Conservation (phyloP, 2,797 vertebrate genomes). For the Cirrhinus molitorella region DNA sequence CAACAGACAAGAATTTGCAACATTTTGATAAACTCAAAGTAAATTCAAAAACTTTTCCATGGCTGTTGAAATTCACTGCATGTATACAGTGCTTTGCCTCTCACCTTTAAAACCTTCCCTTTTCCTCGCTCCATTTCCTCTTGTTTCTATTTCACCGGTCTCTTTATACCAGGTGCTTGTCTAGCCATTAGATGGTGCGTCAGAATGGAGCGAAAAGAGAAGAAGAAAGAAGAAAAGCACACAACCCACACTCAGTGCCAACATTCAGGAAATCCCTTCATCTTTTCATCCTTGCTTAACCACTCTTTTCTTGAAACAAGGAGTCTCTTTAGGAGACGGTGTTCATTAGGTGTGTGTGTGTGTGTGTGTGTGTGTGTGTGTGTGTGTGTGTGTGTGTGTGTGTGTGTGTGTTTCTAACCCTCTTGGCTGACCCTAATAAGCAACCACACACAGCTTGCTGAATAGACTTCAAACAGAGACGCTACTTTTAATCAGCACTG, state of each 20-base stretch:
- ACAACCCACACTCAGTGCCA: constrained; percentile 19
- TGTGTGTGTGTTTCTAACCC: constrained; percentile 9
- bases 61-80: neutral
- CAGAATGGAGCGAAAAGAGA: constrained; percentile 13
- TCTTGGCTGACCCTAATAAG: constrained; percentile 49
- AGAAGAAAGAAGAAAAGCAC: constrained; percentile 10
- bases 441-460: constrained; percentile 37
- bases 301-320: constrained; percentile 36
- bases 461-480: constrained; percentile 46
- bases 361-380: constrained; percentile 26
- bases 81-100: neutral
- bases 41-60: neutral
- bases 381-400: neutral
- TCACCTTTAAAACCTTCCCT: constrained; percentile 32
- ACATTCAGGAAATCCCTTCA: constrained; percentile 39
- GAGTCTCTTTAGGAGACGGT: constrained; percentile 33
- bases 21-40: neutral
- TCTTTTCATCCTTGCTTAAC: constrained; percentile 31
- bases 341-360: constrained; percentile 15
- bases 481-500: constrained; percentile 36
- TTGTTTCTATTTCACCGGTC: constrained; percentile 17
- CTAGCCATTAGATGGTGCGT: constrained; percentile 24
- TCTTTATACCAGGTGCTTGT: constrained; percentile 20
- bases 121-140: constrained; percentile 17
- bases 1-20: neutral